Conservation (phyloP, 2,113 vertebrate genomes). For the Anolis carolinensis region DNA sequence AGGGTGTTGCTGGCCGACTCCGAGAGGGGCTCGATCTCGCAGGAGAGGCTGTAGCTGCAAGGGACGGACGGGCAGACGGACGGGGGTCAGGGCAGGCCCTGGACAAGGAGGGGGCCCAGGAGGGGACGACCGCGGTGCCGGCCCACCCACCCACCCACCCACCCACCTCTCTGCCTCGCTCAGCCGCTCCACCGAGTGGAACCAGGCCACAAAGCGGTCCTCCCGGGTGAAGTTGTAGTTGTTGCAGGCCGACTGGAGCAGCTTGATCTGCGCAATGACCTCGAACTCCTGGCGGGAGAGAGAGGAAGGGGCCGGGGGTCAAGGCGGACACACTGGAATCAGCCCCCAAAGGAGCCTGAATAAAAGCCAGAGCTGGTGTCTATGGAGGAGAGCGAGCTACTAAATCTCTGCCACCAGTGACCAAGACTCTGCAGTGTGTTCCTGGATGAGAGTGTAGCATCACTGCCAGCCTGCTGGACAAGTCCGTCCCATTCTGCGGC, state of each 20-base stretch:
- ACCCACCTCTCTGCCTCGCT: constrained; percentile 91
- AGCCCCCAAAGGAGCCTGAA: too few relatives aligned
- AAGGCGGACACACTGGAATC: too few relatives aligned
- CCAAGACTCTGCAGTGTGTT: too few relatives aligned
- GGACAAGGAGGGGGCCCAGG: background rate
- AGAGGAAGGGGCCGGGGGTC: background rate
- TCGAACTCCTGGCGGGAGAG: constrained; percentile 86
- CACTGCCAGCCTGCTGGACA: too few relatives aligned
- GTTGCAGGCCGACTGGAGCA: constrained; percentile 95
- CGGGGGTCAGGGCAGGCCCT: too few relatives aligned
- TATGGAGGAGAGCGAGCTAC: too few relatives aligned
- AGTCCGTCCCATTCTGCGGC: too few relatives aligned
- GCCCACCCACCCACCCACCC: too few relatives aligned
- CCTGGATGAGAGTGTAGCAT: too few relatives aligned
- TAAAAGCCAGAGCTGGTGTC: too few relatives aligned
- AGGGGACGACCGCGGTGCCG: too few relatives aligned
- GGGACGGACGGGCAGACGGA: background rate
- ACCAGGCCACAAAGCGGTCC: constrained; percentile 87
- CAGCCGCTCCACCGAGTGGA: constrained; percentile 84
- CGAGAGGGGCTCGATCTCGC: constrained; percentile 93
- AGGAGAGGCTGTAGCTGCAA: constrained; percentile 91
- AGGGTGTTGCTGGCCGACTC: constrained; percentile 94
- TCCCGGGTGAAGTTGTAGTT: constrained; percentile 92
- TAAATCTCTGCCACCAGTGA: too few relatives aligned
- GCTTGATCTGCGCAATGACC: constrained; percentile 96